Evolutionary conservation across 2,888 invertebrate genomes (phyloP), one percentile per base, ranked within the genome.

Genomic region (Lycia hirtaria): DNA sequence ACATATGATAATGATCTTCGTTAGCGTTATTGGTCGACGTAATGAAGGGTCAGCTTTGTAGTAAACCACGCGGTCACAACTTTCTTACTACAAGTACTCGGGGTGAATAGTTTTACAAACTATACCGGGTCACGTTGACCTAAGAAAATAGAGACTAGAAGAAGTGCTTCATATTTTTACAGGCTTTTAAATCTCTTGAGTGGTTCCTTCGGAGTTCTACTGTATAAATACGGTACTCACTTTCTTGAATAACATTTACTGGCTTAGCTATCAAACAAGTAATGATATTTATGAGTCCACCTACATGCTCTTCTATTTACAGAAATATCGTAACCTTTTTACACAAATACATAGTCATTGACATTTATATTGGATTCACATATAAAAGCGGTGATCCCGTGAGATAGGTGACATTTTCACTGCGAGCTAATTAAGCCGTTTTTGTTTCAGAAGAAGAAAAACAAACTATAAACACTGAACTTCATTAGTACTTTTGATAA

Each of bases 1-100:
- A 64, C n/a, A 73, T 75, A 81, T 86, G 86, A 84, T 88, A 88
- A 88, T 87, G 84, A 88, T 88, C 88, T 88, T 87, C 81, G 85
- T 84, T 85, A 83, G 76, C 76, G 65, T 76, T 83, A 87, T 81
- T 76, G 76, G 73, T 66, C 65, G 65, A 65, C 63, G 64, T 78
- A 77, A 74, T 75, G 67, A 74, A 73, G 66, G 69, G 69, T 63
- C 67, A 63, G 64, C 64, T 54, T 62, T 65, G 56, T 63, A 65
- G 60, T 55, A 65, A 66, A 64, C 56, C 47, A 62, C 43, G 56
- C 43, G 51, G 67, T 30, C 61, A 64, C 52, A 57, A 62, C 57
- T 62, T 65, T 62, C 55, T 66, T 64, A 49, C 55, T 62, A 45
- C 52, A 73, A 62, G 38, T 56, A 33, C 32, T 52, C 28, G 20